These are phyloP conservation scores for Callyntrura guangdongensis DNA, from an alignment of 2,888 invertebrate species.

Conservation along the genomic window DNA sequence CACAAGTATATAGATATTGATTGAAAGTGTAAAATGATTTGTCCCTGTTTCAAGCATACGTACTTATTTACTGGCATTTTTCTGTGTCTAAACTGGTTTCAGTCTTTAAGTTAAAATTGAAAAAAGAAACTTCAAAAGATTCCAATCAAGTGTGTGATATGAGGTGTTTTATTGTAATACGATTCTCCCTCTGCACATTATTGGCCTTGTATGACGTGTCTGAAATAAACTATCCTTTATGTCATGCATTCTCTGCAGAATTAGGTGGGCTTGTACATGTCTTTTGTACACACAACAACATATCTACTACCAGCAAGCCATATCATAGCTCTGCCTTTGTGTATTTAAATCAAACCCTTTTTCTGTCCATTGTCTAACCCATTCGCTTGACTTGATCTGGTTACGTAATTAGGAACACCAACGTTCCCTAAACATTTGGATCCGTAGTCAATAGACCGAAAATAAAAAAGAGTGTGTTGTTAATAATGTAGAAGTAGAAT, in stretches of 20 bases:
- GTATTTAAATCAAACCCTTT: constrained; percentile 7
- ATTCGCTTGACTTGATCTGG: constrained; percentile 23
- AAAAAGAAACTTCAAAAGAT: neutral
- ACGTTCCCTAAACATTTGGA: neutral
- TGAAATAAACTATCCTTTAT: too few species aligned
- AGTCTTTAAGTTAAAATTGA: too few species aligned
- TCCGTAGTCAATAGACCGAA: constrained; percentile 29
- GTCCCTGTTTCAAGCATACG: too few species aligned
- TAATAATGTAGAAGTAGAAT: neutral
- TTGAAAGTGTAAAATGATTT: too few species aligned
- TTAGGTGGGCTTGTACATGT: too few species aligned
- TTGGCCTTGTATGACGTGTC: neutral
- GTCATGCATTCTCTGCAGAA: too few species aligned
- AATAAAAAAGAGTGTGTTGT: neutral
- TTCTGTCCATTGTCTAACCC: neutral
- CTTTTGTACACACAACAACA: too few species aligned
- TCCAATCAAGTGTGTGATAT: constrained; percentile 27
- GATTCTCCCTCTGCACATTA: neutral
- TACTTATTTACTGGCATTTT: too few species aligned
- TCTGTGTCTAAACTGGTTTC: too few species aligned
- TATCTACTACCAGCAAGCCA: too few species aligned
- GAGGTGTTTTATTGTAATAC: constrained; percentile 16
- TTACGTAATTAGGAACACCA: constrained; percentile 25
- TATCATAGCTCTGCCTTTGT: too few species aligned
- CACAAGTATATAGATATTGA: too few species aligned